Conservation (phyloP, 1,140 invertebrate species). For the Pseudomyrmex concolor region DNA sequence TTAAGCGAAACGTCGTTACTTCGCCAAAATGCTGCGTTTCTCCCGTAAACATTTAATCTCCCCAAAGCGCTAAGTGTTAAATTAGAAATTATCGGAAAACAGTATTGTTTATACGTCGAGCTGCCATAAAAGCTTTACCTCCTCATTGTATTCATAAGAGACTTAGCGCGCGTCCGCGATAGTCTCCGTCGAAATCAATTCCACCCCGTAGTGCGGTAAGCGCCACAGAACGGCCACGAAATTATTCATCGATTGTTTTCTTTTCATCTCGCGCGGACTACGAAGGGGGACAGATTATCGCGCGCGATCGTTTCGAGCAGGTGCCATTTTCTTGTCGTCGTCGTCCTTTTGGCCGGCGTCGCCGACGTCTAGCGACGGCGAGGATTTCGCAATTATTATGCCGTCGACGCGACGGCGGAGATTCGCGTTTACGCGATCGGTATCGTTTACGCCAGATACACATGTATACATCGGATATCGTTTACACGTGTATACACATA, state of each 20-base stretch:
- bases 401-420: constrained; percentile 75
- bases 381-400: constrained; percentile 73
- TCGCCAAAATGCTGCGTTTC: not conserved
- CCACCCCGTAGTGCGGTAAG: constrained; percentile 15
- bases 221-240: constrained; percentile 38
- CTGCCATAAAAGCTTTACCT: constrained; percentile 50
- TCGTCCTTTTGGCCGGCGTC: constrained; percentile 26
- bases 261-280: constrained; percentile 58
- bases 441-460: constrained; percentile 67
- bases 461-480: too few relatives aligned
- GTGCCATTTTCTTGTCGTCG: constrained; percentile 48
- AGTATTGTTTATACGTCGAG: constrained; percentile 47
- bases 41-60: constrained; percentile 54
- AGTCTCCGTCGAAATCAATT: constrained; percentile 63
- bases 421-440: constrained; percentile 76
- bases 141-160: constrained; percentile 52
- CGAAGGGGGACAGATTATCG: constrained; percentile 49
- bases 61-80: constrained; percentile 44
- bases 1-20: constrained; percentile 14
- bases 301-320: constrained; percentile 44
- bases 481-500: not conserved
- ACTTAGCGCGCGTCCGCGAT: constrained; percentile 36
- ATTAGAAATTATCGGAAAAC: constrained; percentile 60
- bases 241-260: constrained; percentile 73
- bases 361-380: not conserved